phyloP scores from a whole-genome alignment of 2,888 invertebrate genomes.

The Clitarchus hookeri region DNA sequence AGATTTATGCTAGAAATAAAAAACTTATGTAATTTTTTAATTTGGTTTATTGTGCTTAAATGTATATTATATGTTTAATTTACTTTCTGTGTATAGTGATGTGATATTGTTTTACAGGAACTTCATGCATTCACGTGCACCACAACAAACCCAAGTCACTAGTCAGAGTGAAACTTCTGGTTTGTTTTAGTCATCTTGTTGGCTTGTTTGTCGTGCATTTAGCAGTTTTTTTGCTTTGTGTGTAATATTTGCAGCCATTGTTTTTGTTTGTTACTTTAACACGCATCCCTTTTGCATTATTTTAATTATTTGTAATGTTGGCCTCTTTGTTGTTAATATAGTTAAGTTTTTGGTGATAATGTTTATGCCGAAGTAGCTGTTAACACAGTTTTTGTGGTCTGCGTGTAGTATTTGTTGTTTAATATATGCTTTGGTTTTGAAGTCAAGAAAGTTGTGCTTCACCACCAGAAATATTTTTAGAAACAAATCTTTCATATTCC shows the following conservation, averaged over 20 bases:
- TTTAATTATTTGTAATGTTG: neutral
- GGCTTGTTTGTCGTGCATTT: constrained; percentile 6
- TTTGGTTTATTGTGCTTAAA: too few species aligned
- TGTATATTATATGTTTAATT: too few species aligned
- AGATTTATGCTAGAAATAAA: too few species aligned
- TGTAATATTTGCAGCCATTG: neutral
- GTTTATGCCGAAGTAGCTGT: too few species aligned
- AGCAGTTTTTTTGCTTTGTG: neutral
- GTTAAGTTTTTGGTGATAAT: too few species aligned
- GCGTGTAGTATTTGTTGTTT: constrained; percentile 18
- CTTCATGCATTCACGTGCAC: constrained; percentile 50
- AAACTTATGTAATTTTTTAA: too few species aligned
- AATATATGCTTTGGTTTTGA: neutral
- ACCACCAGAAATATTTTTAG: neutral
- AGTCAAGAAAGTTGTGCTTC: neutral
- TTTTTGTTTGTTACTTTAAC: constrained; percentile 4
- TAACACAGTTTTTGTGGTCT: neutral
- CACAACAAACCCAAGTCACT: constrained; percentile 22
- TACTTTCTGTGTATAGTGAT: constrained; percentile 25
- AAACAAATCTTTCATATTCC: neutral
- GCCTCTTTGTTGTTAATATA: too few species aligned
- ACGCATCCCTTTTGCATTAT: neutral
- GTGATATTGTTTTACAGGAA: constrained; percentile 48
- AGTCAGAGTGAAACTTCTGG: constrained; percentile 16
- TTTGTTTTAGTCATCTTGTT: neutral